Percentiles rank a stretch among this genome's conserved stretches.
Evolutionary conservation across 2,113 vertebrate species (phyloP).

Genomic region (Paradoxurus hermaphroditus): DNA sequence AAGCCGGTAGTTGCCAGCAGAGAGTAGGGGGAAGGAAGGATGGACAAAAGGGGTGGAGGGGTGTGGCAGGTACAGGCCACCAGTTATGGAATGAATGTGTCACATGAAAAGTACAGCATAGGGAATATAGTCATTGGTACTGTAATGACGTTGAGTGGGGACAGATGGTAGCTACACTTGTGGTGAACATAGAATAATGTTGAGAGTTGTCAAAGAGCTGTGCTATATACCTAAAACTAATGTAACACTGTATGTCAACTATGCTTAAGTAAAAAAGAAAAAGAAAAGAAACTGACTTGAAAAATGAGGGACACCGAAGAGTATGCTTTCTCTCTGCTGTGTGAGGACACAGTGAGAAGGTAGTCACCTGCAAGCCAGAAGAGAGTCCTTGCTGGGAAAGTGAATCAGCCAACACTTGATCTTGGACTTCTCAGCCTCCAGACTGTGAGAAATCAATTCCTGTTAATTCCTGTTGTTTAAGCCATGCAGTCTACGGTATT

Average conservation of each 20-base stretch:
- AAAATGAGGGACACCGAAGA: neutral
- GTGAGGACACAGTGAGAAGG: neutral
- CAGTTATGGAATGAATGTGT: neutral
- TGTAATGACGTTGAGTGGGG: no score
- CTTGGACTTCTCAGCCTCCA: neutral
- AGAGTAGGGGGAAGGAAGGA: neutral
- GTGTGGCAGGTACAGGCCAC: neutral
- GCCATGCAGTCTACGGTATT: neutral
- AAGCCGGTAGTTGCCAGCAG: neutral
- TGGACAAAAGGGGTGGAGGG: neutral
- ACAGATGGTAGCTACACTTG: neutral
- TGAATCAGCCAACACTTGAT: neutral
- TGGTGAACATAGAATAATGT: neutral
- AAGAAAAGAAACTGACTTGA: neutral
- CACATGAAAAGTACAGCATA: neutral
- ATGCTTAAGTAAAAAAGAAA: neutral
- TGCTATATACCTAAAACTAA: neutral
- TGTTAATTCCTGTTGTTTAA: neutral
- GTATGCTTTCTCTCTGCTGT: neutral
- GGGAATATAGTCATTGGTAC: neutral
- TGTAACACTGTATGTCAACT: neutral
- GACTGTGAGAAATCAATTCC: neutral
- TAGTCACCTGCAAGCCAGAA: neutral
- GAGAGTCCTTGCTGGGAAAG: neutral
- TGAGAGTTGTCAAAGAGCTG: neutral